phyloP scores from a whole-genome alignment of 1,140 invertebrate genomes.

The Diprion similis region DNA sequence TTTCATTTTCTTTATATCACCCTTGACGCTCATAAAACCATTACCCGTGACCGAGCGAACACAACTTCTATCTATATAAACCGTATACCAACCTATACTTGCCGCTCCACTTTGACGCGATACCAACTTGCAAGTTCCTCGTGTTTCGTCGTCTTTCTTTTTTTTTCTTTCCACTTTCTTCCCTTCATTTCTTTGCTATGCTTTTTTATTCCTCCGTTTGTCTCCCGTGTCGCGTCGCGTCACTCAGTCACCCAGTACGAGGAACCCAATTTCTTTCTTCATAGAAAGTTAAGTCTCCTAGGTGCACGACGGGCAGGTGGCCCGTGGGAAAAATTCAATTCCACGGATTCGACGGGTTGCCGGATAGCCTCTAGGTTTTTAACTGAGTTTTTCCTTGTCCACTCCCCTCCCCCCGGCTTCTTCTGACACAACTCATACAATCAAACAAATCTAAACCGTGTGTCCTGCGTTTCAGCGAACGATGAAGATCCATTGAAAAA shows the following conservation, averaged over 20 bases:
- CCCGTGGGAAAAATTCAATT: conserved; percentile 5
- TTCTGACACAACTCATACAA: not conserved
- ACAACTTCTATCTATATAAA: conserved; percentile 53
- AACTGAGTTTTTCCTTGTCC: not conserved
- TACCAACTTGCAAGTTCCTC: conserved; percentile 45
- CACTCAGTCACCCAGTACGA: conserved; percentile 19
- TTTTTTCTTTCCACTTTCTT: conserved; percentile 27
- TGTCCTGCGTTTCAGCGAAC: no score
- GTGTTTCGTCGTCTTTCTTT: not conserved
- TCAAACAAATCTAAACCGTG: not conserved
- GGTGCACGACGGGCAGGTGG: not conserved
- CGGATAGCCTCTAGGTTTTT: not conserved
- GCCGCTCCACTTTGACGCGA: conserved; percentile 47
- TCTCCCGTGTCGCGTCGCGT: not conserved
- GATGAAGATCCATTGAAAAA: no score
- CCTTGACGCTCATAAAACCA: conserved; percentile 82
- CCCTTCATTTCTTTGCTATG: conserved; percentile 37
- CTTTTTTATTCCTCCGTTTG: conserved; percentile 18
- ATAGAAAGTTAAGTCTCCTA: conserved; percentile 5
- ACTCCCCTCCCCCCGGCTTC: no score
- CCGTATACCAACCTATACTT: conserved; percentile 30
- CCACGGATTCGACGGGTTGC: not conserved
- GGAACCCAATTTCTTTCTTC: conserved; percentile 45
- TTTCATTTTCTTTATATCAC: conserved; percentile 88
- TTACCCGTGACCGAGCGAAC: conserved; percentile 78